These are phyloP conservation scores for Allacma fusca DNA, from an alignment of 2,888 invertebrate genomes.

Conservation along the genomic window DNA sequence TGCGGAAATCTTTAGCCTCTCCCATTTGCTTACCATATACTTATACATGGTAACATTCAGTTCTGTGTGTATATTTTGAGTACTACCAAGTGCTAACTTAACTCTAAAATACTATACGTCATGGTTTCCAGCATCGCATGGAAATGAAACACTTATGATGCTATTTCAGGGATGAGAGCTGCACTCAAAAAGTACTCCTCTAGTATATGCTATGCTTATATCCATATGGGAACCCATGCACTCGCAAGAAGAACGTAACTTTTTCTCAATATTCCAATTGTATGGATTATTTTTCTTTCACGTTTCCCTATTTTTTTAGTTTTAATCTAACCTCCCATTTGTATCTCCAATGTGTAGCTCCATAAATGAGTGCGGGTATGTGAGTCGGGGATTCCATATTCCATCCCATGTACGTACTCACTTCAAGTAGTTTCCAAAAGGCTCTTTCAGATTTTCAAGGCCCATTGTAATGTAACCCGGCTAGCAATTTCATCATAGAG, in stretches of 20 bases:
- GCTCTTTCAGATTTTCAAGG: too few relatives aligned
- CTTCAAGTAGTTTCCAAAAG: too few relatives aligned
- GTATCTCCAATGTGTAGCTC: too few relatives aligned
- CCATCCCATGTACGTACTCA: too few relatives aligned
- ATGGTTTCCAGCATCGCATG: neutral
- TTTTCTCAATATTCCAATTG: neutral
- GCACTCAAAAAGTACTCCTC: constrained; percentile 11
- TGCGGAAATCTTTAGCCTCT: constrained; percentile 48
- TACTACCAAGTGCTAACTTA: constrained; percentile 34
- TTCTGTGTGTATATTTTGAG: constrained; percentile 23
- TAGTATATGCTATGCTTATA: neutral
- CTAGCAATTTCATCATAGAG: too few relatives aligned
- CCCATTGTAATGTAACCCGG: too few relatives aligned
- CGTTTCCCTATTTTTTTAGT: too few relatives aligned
- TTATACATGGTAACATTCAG: constrained; percentile 7
- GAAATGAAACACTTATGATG: constrained; percentile 1
- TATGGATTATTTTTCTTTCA: too few relatives aligned
- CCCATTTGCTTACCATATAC: constrained; percentile 35
- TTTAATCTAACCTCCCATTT: too few relatives aligned
- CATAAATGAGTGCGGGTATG: too few relatives aligned
- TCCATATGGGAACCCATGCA: neutral
- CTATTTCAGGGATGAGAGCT: constrained; percentile 11
- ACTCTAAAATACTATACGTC: constrained; percentile 17
- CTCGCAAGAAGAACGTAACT: neutral
- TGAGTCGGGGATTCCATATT: too few relatives aligned